Conservation (phyloP, 1,140 invertebrate species). For the Centruroides sculpturatus region DNA sequence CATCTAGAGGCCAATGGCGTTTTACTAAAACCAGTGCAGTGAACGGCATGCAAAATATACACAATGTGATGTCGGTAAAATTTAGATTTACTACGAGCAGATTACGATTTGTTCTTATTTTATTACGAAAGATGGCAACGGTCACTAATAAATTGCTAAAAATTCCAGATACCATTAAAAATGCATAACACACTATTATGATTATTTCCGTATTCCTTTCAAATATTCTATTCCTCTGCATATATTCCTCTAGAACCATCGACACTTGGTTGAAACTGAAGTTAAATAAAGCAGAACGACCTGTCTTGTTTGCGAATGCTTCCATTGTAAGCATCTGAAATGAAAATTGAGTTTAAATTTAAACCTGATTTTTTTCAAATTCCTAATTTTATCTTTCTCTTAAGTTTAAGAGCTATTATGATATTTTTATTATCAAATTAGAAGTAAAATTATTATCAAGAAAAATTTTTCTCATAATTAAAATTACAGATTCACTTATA, state of each 20-base stretch:
- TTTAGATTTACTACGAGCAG: conserved; percentile 34
- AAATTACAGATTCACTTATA: no score
- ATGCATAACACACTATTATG: conserved; percentile 1
- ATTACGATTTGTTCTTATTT: background rate
- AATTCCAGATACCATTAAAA: conserved; percentile 5
- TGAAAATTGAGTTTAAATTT: no score
- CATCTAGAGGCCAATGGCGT: conserved; percentile 28
- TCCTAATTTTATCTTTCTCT: no score
- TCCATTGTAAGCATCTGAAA: no score
- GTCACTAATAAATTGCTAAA: conserved; percentile 5
- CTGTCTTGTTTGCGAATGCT: no score
- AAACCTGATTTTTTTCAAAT: no score
- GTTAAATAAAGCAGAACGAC: background rate
- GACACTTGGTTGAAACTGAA: conserved; percentile 7
- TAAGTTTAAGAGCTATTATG: no score
- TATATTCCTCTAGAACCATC: conserved; percentile 2
- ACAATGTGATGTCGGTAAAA: conserved; percentile 41
- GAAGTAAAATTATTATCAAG: no score
- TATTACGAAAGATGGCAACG: conserved; percentile 3
- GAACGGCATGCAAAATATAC: conserved; percentile 40
- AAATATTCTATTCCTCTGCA: conserved; percentile 4
- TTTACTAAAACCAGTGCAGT: conserved; percentile 33
- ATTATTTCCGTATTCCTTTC: background rate
- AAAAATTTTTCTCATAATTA: no score
- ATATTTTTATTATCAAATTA: no score